Evolutionary conservation across 2,113 vertebrate species (phyloP).

Genomic region (Orthonyx spaldingii): DNA sequence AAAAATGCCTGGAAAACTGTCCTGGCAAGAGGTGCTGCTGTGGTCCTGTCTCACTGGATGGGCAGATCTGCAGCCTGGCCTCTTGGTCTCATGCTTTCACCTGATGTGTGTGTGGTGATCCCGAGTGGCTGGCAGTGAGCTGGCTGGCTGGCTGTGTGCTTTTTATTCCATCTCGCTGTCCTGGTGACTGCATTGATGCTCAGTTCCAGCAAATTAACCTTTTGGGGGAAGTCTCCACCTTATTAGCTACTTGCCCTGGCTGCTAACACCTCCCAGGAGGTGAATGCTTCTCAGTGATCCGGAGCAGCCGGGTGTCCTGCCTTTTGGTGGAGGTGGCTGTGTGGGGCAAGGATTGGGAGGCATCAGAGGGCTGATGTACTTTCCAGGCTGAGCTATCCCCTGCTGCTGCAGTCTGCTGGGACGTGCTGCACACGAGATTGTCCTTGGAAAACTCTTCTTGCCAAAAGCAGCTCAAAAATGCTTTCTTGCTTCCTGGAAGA

Average conservation of each 20-base stretch:
- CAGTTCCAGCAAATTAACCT: neutral
- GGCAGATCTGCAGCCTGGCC: neutral
- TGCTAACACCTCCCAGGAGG: neutral
- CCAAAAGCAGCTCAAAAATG: neutral
- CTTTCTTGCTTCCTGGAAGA: neutral
- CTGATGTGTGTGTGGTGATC: neutral
- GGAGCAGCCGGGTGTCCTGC: neutral
- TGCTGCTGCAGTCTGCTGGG: neutral
- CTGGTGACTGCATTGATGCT: neutral
- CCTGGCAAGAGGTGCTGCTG: neutral
- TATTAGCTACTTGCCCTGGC: neutral
- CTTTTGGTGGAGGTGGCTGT: neutral
- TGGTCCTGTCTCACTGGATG: neutral
- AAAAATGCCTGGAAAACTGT: neutral
- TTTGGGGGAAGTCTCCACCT: neutral
- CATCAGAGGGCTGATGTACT: neutral
- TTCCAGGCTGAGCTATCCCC: neutral
- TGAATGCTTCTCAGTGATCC: neutral
- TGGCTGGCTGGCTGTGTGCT: neutral
- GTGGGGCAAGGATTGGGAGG: neutral
- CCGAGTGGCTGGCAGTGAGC: neutral
- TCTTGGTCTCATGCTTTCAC: neutral
- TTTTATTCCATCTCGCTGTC: neutral
- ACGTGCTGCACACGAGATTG: accelerated
- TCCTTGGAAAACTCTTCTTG: neutral